A percentile compares a stretch with the other conserved stretches of the same genome.
phyloP scores from a whole-genome alignment of 2,797 vertebrate genomes.

The Enoplosus armatus region DNA sequence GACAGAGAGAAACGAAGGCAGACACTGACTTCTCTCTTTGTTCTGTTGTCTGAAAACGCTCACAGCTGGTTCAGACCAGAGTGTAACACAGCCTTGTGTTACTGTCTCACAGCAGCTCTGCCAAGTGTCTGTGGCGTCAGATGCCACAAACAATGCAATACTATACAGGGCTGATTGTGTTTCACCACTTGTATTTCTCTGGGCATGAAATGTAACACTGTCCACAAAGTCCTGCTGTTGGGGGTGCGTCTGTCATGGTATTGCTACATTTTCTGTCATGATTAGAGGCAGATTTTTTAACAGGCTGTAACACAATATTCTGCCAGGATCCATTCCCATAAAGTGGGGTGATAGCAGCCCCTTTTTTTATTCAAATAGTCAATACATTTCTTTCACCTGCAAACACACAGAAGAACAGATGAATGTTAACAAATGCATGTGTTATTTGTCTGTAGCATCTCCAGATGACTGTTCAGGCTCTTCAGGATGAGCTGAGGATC shows the following conservation, averaged over 20 bases:
- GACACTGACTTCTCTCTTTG: constrained; percentile 81
- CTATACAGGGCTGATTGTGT: constrained; percentile 78
- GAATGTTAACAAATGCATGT: background rate
- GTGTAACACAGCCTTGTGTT: constrained; percentile 71
- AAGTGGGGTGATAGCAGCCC: background rate
- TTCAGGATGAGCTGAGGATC: constrained; percentile 96
- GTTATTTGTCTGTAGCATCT: constrained; percentile 88
- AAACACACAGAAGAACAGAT: constrained; percentile 15
- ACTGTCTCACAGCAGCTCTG: constrained; percentile 61
- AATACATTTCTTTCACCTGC: constrained; percentile 9
- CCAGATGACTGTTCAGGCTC: constrained; percentile 98
- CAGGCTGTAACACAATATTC: constrained; percentile 37
- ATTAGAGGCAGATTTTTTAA: constrained; percentile 47
- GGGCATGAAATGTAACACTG: constrained; percentile 71
- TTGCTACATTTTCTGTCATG: constrained; percentile 47
- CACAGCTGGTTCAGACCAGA: constrained; percentile 74
- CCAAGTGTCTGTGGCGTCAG: constrained; percentile 74
- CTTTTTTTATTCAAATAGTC: constrained; percentile 14
- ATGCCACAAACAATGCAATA: constrained; percentile 81
- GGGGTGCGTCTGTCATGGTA: constrained; percentile 44
- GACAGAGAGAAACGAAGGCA: constrained; percentile 66
- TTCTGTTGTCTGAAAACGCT: constrained; percentile 75
- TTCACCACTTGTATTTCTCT: constrained; percentile 73
- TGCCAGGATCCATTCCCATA: constrained; percentile 17
- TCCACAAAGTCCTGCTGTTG: constrained; percentile 47